Conservation (phyloP, 2,797 vertebrate species). For the Chelidonichthys spinosus region DNA sequence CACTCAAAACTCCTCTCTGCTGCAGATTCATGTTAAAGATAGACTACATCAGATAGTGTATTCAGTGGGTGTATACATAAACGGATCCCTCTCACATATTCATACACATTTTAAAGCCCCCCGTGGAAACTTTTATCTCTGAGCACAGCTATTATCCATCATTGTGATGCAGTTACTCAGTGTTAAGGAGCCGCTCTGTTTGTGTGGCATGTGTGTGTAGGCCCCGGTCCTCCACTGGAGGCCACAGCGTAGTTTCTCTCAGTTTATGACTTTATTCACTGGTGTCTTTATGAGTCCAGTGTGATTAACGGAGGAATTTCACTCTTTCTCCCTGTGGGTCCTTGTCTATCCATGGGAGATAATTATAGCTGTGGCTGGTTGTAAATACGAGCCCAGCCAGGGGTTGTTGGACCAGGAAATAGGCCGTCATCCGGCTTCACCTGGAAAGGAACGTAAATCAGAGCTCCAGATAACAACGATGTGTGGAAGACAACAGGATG, state of each 20-base stretch:
- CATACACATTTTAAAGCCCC: conserved; percentile 59
- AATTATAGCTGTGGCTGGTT: conserved; percentile 71
- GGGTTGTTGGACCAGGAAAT: conserved; percentile 66
- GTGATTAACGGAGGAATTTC: conserved; percentile 74
- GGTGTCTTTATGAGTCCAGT: conserved; percentile 73
- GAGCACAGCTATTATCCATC: conserved; percentile 66
- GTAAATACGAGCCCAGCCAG: conserved; percentile 68
- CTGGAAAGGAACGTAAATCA: conserved; percentile 73
- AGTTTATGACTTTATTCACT: conserved; percentile 70
- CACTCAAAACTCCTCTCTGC: conserved; percentile 5
- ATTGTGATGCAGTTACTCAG: conserved; percentile 48
- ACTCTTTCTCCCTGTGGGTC: conserved; percentile 68
- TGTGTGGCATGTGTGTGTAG: conserved; percentile 23
- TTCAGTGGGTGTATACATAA: conserved; percentile 52
- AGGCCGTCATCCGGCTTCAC: conserved; percentile 71
- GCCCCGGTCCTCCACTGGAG: conserved; percentile 42
- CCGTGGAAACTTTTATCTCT: conserved; percentile 62
- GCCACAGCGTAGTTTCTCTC: conserved; percentile 54
- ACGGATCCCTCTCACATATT: conserved; percentile 52
- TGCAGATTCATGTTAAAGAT: conserved; percentile 33
- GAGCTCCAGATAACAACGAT: conserved; percentile 67
- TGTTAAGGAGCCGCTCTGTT: conserved; percentile 58
- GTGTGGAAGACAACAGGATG: conserved; percentile 65
- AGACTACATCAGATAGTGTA: conserved; percentile 51
- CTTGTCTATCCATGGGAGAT: conserved; percentile 66